Evolutionary conservation across 2,113 vertebrate species (phyloP).

Genomic region (Chaenocephalus aceratus): DNA sequence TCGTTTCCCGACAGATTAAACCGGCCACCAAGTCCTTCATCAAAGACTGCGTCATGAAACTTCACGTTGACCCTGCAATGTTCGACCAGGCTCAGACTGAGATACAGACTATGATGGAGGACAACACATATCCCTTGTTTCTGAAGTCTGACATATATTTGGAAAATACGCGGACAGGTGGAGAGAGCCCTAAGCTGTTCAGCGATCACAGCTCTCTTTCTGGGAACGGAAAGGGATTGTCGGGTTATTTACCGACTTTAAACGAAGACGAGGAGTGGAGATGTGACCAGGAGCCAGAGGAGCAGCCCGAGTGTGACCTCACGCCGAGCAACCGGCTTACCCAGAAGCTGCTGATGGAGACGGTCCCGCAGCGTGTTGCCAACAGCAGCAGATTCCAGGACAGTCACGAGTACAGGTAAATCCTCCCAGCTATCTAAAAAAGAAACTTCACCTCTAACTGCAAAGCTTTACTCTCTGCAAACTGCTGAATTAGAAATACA

Average conservation of each 20-base stretch:
- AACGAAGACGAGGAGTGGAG: constrained; percentile 94
- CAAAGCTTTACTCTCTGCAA: constrained; percentile 53
- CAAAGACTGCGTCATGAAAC: constrained; percentile 92
- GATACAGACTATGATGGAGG: constrained; percentile 95
- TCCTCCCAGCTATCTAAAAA: constrained; percentile 50
- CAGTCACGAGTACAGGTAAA: constrained; percentile 93
- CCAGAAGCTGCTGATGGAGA: constrained; percentile 92
- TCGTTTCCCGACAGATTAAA: constrained; percentile 95
- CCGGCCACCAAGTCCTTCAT: constrained; percentile 97
- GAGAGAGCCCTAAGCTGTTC: constrained; percentile 93
- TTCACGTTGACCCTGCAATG: constrained; percentile 94
- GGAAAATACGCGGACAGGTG: constrained; percentile 93
- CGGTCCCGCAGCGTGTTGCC: constrained; percentile 83
- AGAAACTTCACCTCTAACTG: constrained; percentile 31
- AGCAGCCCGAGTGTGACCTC: constrained; percentile 81
- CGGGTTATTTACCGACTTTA: constrained; percentile 91
- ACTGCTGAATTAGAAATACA: constrained; percentile 72
- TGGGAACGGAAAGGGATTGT: constrained; percentile 87
- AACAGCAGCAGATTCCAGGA: constrained; percentile 88
- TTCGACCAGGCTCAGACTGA: constrained; percentile 98
- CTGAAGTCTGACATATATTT: constrained; percentile 98
- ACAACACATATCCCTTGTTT: constrained; percentile 96
- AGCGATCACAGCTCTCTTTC: constrained; percentile 90
- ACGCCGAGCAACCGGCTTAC: constrained; percentile 85
- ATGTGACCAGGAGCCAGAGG: constrained; percentile 86